Evolutionary conservation across 35 echinoderm and acorn worm species (phyloP).

Genomic region (Anneissia japonica): DNA sequence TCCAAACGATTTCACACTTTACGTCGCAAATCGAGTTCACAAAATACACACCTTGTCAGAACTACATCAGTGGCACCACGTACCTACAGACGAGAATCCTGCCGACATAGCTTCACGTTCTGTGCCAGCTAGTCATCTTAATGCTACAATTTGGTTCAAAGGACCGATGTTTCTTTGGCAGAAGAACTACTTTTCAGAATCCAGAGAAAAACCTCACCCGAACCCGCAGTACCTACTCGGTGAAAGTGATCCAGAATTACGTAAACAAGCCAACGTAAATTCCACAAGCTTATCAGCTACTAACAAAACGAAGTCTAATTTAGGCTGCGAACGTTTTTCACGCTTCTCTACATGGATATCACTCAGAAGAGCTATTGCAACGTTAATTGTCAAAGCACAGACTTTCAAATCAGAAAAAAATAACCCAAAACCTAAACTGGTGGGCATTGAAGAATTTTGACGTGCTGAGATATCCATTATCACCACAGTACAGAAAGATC

Average conservation of each 20-base stretch:
- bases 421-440: no score
- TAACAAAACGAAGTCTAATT: not conserved
- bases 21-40: constrained; percentile 63
- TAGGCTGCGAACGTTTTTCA: constrained; percentile 24
- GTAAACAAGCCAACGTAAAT: not conserved
- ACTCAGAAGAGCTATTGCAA: constrained; percentile 27
- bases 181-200: not conserved
- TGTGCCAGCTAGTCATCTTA: constrained; percentile 25
- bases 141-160: constrained; percentile 41
- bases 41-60: constrained; percentile 20
- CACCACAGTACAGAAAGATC: constrained; percentile 18
- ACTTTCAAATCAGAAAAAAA: not conserved
- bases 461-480: constrained; percentile 16
- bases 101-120: constrained; percentile 54
- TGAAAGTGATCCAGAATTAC: constrained; percentile 41
- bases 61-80: constrained; percentile 34
- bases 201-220: no score
- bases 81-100: constrained; percentile 45
- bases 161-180: constrained; percentile 60
- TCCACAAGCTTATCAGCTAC: not conserved
- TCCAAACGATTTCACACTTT: constrained; percentile 43
- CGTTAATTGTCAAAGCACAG: not conserved
- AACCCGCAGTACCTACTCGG: not conserved
- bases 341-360: constrained; percentile 36
- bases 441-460: no score